These are phyloP conservation scores for Psephotus haematonotus DNA, from an alignment of 2,113 vertebrate genomes.

Conservation along the genomic window DNA sequence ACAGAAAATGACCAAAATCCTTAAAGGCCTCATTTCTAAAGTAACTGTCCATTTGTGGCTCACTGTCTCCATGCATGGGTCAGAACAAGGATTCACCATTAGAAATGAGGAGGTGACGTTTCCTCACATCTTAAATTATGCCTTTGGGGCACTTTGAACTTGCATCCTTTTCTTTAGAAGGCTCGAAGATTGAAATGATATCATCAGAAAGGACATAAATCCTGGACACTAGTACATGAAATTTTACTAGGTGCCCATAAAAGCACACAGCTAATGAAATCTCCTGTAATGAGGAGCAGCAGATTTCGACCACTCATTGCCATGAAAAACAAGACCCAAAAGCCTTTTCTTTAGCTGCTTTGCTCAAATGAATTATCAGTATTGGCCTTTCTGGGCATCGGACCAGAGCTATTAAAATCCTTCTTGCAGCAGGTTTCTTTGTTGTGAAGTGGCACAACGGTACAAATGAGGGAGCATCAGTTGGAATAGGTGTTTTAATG, in stretches of 20 bases:
- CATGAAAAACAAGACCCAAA: slow-evolving; percentile 36
- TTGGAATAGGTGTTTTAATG: slow-evolving; percentile 21
- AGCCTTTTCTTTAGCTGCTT: slow-evolving; percentile 18
- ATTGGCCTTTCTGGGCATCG: slow-evolving; percentile 10
- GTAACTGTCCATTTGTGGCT: not conserved
- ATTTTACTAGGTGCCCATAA: slow-evolving; percentile 52
- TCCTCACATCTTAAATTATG: not conserved
- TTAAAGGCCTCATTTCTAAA: not conserved
- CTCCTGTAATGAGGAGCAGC: slow-evolving; percentile 33
- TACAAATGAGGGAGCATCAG: not conserved
- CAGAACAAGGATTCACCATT: not conserved
- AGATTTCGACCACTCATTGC: slow-evolving; percentile 42
- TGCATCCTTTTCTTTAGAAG: not conserved
- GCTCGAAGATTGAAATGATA: not conserved
- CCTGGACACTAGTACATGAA: slow-evolving; percentile 21
- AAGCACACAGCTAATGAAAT: slow-evolving; percentile 49
- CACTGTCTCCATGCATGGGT: not conserved
- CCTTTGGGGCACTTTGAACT: not conserved
- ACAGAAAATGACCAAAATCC: not conserved
- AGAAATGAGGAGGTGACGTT: not conserved
- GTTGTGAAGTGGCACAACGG: not conserved
- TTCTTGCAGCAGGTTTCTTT: not conserved
- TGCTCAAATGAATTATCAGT: not conserved
- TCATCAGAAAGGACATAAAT: slow-evolving; percentile 37
- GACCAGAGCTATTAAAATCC: not conserved